These are phyloP conservation scores for Orius insidiosus DNA, from an alignment of 1,140 invertebrate genomes.

Conservation along the genomic window DNA sequence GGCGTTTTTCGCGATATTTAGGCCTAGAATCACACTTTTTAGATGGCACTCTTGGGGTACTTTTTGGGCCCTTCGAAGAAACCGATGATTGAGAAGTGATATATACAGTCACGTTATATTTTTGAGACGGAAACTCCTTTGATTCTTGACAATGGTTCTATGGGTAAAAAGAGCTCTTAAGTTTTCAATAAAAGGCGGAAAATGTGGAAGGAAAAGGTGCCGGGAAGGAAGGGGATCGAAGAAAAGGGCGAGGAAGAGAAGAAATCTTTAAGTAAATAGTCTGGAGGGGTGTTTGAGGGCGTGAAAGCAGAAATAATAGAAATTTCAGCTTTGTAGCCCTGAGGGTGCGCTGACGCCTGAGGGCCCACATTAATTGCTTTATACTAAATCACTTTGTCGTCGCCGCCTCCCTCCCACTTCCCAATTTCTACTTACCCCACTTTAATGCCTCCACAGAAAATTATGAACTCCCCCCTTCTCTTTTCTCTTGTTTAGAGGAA, in stretches of 20 bases:
- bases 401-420: conserved; percentile 8
- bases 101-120: too few relatives aligned
- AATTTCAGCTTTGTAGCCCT: conserved; percentile 14
- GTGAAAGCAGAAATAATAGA: conserved; percentile 20
- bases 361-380: conserved; percentile 10
- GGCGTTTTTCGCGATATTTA: too few relatives aligned
- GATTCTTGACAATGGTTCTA: too few relatives aligned
- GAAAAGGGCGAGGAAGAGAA: conserved; percentile 1
- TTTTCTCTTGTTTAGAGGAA: conserved; percentile 6
- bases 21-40: too few relatives aligned
- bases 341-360: conserved; percentile 1
- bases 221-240: conserved; percentile 4
- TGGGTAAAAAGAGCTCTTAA: not conserved
- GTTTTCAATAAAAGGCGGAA: conserved; percentile 2
- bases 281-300: conserved; percentile 5
- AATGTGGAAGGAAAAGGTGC: not conserved
- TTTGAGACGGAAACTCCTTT: too few relatives aligned
- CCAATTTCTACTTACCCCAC: conserved; percentile 4
- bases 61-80: too few relatives aligned
- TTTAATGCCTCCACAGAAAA: conserved; percentile 2
- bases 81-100: too few relatives aligned
- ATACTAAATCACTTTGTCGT: conserved; percentile 11
- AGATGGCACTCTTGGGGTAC: too few relatives aligned
- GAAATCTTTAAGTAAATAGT: not conserved
- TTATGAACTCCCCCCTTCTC: conserved; percentile 7